Evolutionary conservation across 2,888 invertebrate species (phyloP).

Genomic region (Lasioglossum calceatum): DNA sequence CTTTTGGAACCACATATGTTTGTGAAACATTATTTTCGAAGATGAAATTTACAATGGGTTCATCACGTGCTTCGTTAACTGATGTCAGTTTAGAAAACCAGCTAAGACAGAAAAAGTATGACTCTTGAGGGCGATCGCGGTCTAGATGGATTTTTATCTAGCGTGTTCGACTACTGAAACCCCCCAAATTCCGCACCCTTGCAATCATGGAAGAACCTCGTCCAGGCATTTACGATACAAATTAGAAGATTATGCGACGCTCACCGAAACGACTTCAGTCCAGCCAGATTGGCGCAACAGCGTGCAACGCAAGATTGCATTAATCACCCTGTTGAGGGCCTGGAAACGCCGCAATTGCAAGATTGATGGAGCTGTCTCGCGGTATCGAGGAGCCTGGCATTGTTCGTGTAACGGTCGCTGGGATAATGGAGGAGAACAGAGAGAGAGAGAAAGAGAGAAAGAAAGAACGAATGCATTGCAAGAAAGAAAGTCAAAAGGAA

Average conservation of each 20-base stretch:
- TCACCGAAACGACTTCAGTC: neutral
- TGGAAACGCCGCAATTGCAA: conserved; percentile 40
- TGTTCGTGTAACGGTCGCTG: conserved; percentile 49
- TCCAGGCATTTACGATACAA: neutral
- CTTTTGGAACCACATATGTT: too few relatives aligned
- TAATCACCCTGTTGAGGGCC: conserved; percentile 35
- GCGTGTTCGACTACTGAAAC: too few relatives aligned
- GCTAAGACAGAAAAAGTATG: too few relatives aligned
- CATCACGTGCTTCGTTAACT: too few relatives aligned
- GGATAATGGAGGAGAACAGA: neutral
- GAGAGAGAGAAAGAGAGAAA: neutral
- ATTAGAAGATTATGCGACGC: neutral
- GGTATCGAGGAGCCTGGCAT: conserved; percentile 25
- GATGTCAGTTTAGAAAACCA: too few relatives aligned
- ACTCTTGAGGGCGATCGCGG: too few relatives aligned
- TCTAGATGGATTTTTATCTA: too few relatives aligned
- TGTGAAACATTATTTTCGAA: too few relatives aligned
- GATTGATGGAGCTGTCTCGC: conserved; percentile 34
- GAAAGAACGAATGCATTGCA: neutral
- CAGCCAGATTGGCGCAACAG: neutral
- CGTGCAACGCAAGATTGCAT: neutral
- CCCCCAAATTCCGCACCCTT: too few relatives aligned
- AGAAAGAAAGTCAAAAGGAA: conserved; percentile 47
- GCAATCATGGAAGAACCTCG: too few relatives aligned
- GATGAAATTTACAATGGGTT: too few relatives aligned